Percentiles rank a stretch among this genome's conserved stretches.
Conservation (phyloP, 2,797 vertebrate genomes). For the Toxotes lorentzi region DNA sequence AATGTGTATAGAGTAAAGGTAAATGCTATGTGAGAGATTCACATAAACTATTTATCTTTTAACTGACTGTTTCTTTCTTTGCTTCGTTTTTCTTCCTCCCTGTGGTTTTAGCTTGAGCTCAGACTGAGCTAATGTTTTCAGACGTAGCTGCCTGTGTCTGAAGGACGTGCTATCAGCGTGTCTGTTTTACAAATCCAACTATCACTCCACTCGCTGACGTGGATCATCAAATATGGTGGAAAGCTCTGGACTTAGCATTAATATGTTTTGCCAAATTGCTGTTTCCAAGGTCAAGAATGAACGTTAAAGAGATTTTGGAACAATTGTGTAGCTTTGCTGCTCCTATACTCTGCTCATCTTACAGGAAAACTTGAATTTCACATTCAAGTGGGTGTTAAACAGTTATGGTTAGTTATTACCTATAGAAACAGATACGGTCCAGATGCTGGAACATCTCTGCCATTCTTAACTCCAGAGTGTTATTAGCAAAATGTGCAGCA, state of each 20-base stretch:
- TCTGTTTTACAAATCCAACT: not conserved
- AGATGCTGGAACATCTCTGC: constrained; percentile 8
- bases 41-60: constrained; percentile 87
- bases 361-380: not conserved
- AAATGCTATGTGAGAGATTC: constrained; percentile 80
- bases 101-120: not conserved
- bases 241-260: too few relatives aligned
- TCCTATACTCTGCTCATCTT: not conserved
- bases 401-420: not conserved
- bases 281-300: too few relatives aligned
- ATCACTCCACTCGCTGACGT: too few relatives aligned
- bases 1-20: constrained; percentile 82
- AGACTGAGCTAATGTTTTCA: too few relatives aligned
- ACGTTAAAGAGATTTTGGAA: too few relatives aligned
- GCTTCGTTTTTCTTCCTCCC: constrained; percentile 36
- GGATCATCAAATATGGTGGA: too few relatives aligned
- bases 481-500: not conserved
- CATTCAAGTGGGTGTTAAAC: not conserved
- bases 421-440: not conserved
- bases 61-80: constrained; percentile 58
- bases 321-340: too few relatives aligned
- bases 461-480: not conserved
- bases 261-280: too few relatives aligned
- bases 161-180: not conserved
- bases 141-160: not conserved